Evolutionary conservation across 2,797 vertebrate species (phyloP).

Genomic region (Catharus ustulatus): DNA sequence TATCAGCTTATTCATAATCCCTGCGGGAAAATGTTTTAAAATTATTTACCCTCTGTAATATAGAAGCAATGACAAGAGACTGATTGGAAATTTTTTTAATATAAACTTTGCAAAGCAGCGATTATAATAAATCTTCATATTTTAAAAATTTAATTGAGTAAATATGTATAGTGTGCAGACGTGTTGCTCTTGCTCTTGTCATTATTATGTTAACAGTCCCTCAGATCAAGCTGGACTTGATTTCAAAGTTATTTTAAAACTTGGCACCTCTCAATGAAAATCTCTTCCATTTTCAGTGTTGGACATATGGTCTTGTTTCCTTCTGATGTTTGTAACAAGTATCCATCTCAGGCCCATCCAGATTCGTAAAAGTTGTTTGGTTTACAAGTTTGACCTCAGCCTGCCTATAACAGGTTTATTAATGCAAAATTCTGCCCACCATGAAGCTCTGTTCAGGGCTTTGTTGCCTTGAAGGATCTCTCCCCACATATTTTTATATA

Average conservation of each 20-base stretch:
- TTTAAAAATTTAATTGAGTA: neutral
- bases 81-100: neutral
- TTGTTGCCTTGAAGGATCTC: slow-evolving; percentile 82
- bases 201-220: neutral
- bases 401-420: slow-evolving; percentile 82
- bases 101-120: neutral
- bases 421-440: slow-evolving; percentile 89
- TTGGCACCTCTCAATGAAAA: slow-evolving; percentile 7
- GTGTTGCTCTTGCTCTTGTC: neutral
- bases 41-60: neutral
- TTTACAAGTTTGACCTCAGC: slow-evolving; percentile 82
- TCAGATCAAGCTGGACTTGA: neutral
- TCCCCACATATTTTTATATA: slow-evolving; percentile 93
- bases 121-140: neutral
- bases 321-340: neutral
- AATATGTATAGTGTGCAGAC: neutral
- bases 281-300: neutral
- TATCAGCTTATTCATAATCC: neutral
- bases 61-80: neutral
- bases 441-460: slow-evolving; percentile 84
- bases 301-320: neutral
- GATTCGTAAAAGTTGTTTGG: neutral
- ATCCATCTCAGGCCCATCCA: neutral
- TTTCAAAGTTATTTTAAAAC: slow-evolving; percentile 19
- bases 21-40: neutral